These are phyloP conservation scores for Merodon equestris DNA, from an alignment of 2,888 invertebrate genomes.

Conservation along the genomic window DNA sequence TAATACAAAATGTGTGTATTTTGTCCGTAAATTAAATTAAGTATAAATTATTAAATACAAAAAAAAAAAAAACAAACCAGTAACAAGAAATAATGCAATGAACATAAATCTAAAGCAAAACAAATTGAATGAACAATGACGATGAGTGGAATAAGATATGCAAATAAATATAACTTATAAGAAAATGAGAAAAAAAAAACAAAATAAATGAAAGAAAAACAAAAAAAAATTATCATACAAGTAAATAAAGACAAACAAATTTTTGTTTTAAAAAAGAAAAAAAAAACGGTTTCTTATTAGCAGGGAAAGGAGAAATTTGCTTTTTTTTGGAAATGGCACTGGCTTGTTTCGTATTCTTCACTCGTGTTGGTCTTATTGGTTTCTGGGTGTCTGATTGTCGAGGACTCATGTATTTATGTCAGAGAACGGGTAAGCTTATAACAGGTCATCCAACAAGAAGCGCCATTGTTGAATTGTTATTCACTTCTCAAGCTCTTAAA, in stretches of 20 bases:
- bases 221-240: conserved; percentile 59
- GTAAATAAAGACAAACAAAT: conserved; percentile 65
- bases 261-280: conserved; percentile 69
- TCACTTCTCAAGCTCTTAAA: too few species aligned
- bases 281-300: conserved; percentile 63
- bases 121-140: conserved; percentile 10
- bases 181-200: conserved; percentile 29
- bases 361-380: background rate
- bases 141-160: conserved; percentile 67
- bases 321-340: background rate
- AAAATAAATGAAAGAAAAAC: conserved; percentile 40
- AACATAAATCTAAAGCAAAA: conserved; percentile 61
- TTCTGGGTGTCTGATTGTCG: background rate
- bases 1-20: conserved; percentile 71
- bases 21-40: conserved; percentile 76
- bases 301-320: background rate
- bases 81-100: conserved; percentile 52
- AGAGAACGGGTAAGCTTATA: background rate
- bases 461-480: too few species aligned
- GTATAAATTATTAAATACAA: conserved; percentile 29
- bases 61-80: conserved; percentile 60
- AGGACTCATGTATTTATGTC: too few species aligned
- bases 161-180: conserved; percentile 61
- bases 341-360: conserved; percentile 2
- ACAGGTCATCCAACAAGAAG: too few species aligned